phyloP scores from a whole-genome alignment of 2,888 invertebrate species.

The Copidosoma aretas region DNA sequence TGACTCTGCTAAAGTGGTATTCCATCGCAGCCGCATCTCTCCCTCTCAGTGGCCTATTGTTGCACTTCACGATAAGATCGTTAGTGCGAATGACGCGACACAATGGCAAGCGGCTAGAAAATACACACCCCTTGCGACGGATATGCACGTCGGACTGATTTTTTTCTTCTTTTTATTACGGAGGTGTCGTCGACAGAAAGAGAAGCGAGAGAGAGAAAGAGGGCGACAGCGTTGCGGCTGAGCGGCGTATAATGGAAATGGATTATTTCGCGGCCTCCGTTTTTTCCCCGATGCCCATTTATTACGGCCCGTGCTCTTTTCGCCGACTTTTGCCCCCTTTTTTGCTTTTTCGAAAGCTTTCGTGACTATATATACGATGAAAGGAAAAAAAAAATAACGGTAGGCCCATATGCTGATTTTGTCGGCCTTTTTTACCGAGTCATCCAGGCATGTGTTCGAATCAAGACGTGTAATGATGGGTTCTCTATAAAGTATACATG shows the following conservation, averaged over 20 bases:
- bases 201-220: not conserved
- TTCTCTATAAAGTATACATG: not conserved
- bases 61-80: slow-evolving; percentile 41
- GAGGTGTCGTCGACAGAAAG: slow-evolving; percentile 13
- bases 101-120: slow-evolving; percentile 21
- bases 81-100: slow-evolving; percentile 41
- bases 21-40: slow-evolving; percentile 38
- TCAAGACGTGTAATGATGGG: slow-evolving; percentile 18
- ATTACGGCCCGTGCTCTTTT: slow-evolving; percentile 22
- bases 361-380: not conserved
- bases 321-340: slow-evolving; percentile 14
- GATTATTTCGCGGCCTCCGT: slow-evolving; percentile 32
- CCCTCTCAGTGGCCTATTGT: slow-evolving; percentile 31
- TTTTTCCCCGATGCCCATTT: slow-evolving; percentile 23
- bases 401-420: slow-evolving; percentile 31
- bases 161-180: slow-evolving; percentile 21
- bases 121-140: slow-evolving; percentile 26
- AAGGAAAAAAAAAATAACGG: slow-evolving; percentile 16
- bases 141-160: not conserved
- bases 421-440: slow-evolving; percentile 20
- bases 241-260: slow-evolving; percentile 35
- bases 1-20: slow-evolving; percentile 40
- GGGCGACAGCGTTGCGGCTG: slow-evolving; percentile 5
- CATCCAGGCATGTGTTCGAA: slow-evolving; percentile 6
- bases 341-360: not conserved